Evolutionary conservation across 2,113 vertebrate genomes (phyloP), one percentile per base, ranked within the genome.

Genomic region (Bungarus multicinctus): DNA sequence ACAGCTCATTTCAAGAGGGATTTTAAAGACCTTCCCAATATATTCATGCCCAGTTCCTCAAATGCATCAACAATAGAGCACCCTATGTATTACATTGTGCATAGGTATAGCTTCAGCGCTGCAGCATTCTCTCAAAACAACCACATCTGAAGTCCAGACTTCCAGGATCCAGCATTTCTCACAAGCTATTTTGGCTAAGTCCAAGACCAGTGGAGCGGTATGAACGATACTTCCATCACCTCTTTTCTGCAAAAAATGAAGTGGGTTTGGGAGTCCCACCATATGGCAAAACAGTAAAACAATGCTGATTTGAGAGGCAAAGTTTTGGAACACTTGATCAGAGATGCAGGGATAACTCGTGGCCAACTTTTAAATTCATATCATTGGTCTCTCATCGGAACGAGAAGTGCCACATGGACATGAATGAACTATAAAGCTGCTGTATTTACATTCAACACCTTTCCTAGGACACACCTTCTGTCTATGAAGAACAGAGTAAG

Each of bases 401-500:
- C 4, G 30, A 22, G 39, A 14, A 3, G 5, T n/a, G 52, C 25
- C 30, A 5, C 4, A 34, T 25, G 50, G 89, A 90, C 58, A 47
- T 93, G 92, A 89, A 93, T 50, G 90, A 93, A 90, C 93, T 88
- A 30, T 91, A 89, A 60, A 22, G 74, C 97, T 69, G 96, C 93
- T 94, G 55, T 90, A 16, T 53, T 81, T 89, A 96, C 92, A 95
- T 96, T 93, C 95, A 96, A 94, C 93, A 87, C 94, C 95, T 95
- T 95, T 96, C 95, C 92, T 10, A 39, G 87, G 94, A 95, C 91
- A 94, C 45, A 1, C 14, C 94, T 94, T 96, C 95, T 95, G 93
- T 96, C 97, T 95, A 97, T 96, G 94, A 95, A 97, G 94, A 96
- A 95, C 96, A 97, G 94, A 96, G 94, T 96, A 87, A 94, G 95